These are phyloP conservation scores for Eupithecia subfuscata DNA, from an alignment of 2,888 invertebrate genomes.

Conservation along the genomic window DNA sequence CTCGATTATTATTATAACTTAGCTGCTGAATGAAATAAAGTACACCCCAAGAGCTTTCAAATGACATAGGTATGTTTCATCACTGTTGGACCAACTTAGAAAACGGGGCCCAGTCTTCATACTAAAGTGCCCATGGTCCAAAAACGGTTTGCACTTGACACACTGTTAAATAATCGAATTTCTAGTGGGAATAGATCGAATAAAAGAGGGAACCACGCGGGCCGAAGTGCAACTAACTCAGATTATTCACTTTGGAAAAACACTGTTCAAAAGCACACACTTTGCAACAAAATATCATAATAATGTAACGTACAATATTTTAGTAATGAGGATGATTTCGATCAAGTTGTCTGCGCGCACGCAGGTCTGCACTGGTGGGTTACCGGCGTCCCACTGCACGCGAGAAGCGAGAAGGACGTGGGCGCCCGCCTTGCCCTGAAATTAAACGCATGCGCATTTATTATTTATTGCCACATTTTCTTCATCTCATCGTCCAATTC, in stretches of 20 bases:
- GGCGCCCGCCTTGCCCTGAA: constrained; percentile 51
- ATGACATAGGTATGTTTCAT: too few species aligned
- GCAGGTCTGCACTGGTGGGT: constrained; percentile 46
- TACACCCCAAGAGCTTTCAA: too few species aligned
- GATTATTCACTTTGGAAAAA: background rate
- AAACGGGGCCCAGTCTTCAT: too few species aligned
- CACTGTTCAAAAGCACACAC: constrained; percentile 8
- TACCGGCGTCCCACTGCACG: constrained; percentile 59
- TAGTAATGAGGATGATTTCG: constrained; percentile 15
- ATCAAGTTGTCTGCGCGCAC: constrained; percentile 45
- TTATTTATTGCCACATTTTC: constrained; percentile 75
- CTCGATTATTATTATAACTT: too few species aligned
- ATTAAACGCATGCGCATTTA: constrained; percentile 66
- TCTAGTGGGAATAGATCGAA: background rate
- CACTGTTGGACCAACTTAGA: too few species aligned
- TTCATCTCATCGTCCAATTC: background rate
- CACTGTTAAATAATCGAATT: background rate
- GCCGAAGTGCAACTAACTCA: background rate
- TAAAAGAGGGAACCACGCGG: background rate
- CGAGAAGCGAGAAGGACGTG: constrained; percentile 23
- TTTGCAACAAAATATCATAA: constrained; percentile 22
- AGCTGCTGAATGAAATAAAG: too few species aligned
- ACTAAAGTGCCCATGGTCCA: too few species aligned
- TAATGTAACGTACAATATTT: constrained; percentile 18
- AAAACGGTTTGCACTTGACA: background rate